phyloP scores from a whole-genome alignment of 37 sponge, comb jelly and placozoan genomes.

The Dysidea cf. avara region DNA sequence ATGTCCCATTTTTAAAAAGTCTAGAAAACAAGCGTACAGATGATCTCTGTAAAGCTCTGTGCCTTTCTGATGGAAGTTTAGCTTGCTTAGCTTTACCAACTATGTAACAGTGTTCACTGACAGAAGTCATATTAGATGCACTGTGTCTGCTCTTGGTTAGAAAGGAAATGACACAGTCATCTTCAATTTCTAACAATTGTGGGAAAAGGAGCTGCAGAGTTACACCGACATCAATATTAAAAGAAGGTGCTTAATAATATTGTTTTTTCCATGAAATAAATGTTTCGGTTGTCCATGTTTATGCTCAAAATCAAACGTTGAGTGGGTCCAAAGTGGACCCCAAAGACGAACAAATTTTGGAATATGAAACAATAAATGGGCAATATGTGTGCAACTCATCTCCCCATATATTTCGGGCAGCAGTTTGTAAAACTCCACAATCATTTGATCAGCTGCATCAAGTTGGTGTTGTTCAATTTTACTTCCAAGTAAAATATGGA shows the following conservation, averaged over 20 bases:
- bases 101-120: background rate
- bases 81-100: background rate
- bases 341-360: constrained; percentile 39
- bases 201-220: constrained; percentile 18
- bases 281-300: constrained; percentile 21
- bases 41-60: background rate
- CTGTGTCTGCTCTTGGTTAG: background rate
- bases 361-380: constrained; percentile 28
- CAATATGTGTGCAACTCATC: constrained; percentile 26
- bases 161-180: background rate
- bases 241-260: constrained; percentile 26
- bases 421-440: constrained; percentile 18
- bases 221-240: constrained; percentile 9
- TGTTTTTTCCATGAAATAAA: constrained; percentile 10
- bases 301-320: constrained; percentile 37
- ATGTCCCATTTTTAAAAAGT: constrained; percentile 6
- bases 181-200: background rate
- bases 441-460: constrained; percentile 44
- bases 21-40: background rate
- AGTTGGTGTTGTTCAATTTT: background rate
- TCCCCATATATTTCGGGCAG: constrained; percentile 37
- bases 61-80: background rate
- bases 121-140: background rate
- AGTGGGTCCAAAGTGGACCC: constrained; percentile 45
- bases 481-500: constrained; percentile 25